Percentiles rank a stretch among this genome's conserved stretches.
phyloP scores from a whole-genome alignment of 2,888 invertebrate species.

The Sisyra terminalis region DNA sequence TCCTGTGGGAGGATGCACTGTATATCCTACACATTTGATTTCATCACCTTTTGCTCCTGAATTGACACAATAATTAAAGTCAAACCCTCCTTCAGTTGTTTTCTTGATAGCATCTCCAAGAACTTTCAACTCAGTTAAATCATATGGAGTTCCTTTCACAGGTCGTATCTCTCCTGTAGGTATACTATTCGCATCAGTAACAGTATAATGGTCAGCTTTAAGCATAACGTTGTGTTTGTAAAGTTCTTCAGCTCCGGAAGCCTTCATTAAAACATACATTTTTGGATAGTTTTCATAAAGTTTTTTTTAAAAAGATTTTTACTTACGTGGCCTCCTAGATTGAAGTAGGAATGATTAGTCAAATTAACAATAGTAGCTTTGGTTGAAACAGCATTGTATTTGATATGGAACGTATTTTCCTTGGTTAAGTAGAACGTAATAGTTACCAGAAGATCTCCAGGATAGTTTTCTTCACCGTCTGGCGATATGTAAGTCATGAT shows the following conservation, averaged over 20 bases:
- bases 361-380: constrained; percentile 74
- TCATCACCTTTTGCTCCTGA: constrained; percentile 24
- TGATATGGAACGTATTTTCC: constrained; percentile 56
- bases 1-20: constrained; percentile 48
- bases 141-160: constrained; percentile 55
- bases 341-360: constrained; percentile 82
- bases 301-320: neutral
- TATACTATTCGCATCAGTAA: constrained; percentile 48
- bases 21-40: constrained; percentile 25
- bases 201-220: constrained; percentile 62
- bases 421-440: constrained; percentile 53
- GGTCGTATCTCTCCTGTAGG: constrained; percentile 58
- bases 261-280: constrained; percentile 29
- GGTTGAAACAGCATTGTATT: constrained; percentile 57
- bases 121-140: constrained; percentile 48
- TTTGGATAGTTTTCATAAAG: neutral
- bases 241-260: constrained; percentile 40
- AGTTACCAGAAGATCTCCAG: constrained; percentile 60
- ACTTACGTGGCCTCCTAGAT: constrained; percentile 76
- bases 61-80: constrained; percentile 66
- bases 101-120: constrained; percentile 49
- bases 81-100: constrained; percentile 57
- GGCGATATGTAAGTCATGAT: constrained; percentile 58
- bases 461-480: constrained; percentile 77
- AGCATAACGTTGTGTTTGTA: constrained; percentile 54